Base-by-base conservation (phyloP, 2,888 invertebrate genomes). In the Tortrix viridana region DNA sequence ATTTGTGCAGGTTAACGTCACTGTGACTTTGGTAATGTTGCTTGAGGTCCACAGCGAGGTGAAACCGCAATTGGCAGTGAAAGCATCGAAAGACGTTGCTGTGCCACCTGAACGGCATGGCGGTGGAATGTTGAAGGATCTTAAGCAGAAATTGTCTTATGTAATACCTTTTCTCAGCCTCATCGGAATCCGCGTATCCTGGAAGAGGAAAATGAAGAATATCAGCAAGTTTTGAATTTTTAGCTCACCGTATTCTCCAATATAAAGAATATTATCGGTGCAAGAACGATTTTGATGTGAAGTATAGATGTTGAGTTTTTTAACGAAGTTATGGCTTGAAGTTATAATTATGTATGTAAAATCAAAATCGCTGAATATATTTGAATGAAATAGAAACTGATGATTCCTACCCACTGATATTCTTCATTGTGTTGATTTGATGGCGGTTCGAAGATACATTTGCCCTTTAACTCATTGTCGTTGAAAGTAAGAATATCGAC, bases 1-100 rank as follows among this genome's bases (percentile, higher is more conserved):
- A 20, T 32, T 46, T 50, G 20, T 16, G 37, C 1, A 47, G n/a
- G 19, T 47, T 41, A 0, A 43, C 7, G 6, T 63, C 58, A 5
- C 6, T 23, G 9, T 63, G 63, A 1, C 1, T 41, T 16, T 22
- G 16, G 18, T 32, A 52, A 50, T 62, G 62, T 1, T 38, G 3
- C 18, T 38, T 62, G 4, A 62, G 38, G 19, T 52, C 52, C 14
- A 19, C 38, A 5, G 62, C 19, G 19, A 52, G 50, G 7, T 38
- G 60, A 20, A 61, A 65, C 23, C 20, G 56, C 1, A 18, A 26
- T n/a, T 26, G 41, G 48, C 76, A 77, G 58, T 67, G 75, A 53
- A 73, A 76, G 49, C 76, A 77, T 65, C 70, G 67, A 53, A 71
- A 77, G 44, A 73, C 68, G 54, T 71, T 71, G 6, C 58, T 68